Percentiles rank a stretch among this genome's conserved stretches.
phyloP scores from a whole-genome alignment of 1,140 invertebrate genomes.

The Propsilocerus akamusi region DNA sequence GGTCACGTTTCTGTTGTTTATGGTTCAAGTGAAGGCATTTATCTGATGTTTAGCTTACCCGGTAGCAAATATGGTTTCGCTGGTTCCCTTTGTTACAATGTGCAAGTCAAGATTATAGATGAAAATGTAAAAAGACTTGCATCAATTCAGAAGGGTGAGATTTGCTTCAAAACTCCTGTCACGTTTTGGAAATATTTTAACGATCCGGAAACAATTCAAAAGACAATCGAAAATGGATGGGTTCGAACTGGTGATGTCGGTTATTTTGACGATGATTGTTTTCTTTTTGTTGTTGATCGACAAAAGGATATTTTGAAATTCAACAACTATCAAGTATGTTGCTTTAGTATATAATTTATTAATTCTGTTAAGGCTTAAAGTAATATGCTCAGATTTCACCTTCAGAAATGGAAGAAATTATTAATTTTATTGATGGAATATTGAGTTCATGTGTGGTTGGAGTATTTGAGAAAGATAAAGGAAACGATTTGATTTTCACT shows the following conservation, averaged over 20 bases:
- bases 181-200: constrained; percentile 33
- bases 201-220: constrained; percentile 34
- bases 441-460: constrained; percentile 68
- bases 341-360: too few species aligned
- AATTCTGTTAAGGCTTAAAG: too few species aligned
- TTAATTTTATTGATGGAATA: constrained; percentile 50
- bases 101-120: constrained; percentile 16
- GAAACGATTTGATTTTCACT: constrained; percentile 55
- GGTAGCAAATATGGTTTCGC: neutral
- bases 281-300: constrained; percentile 7
- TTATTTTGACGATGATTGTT: constrained; percentile 6
- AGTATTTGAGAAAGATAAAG: constrained; percentile 41
- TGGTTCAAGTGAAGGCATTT: neutral
- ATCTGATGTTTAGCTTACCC: neutral
- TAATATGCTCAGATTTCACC: constrained; percentile 60
- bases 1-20: neutral
- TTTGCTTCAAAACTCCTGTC: constrained; percentile 29
- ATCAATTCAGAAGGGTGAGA: constrained; percentile 31
- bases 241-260: constrained; percentile 8
- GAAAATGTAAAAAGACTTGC: constrained; percentile 26
- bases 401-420: constrained; percentile 66
- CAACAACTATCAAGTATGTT: too few species aligned
- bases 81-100: constrained; percentile 10
- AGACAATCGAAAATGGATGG: constrained; percentile 16
- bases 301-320: constrained; percentile 14